Evolutionary conservation across 2,888 invertebrate species (phyloP), one percentile per base, ranked within the genome.

Genomic region (Aphrophora alni): DNA sequence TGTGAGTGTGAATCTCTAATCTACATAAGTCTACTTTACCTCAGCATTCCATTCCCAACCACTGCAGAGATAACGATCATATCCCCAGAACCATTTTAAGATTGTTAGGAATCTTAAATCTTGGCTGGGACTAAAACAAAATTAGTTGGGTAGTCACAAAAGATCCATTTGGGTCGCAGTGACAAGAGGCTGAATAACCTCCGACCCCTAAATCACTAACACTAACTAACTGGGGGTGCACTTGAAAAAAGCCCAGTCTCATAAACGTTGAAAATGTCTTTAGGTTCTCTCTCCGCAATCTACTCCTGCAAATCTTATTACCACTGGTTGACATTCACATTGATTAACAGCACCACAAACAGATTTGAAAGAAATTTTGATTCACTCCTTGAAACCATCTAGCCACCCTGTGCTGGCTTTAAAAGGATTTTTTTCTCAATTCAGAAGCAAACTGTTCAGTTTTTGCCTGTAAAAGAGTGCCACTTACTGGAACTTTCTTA

Each of bases 371-470:
- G 73, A 73, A 73, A 73, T 28, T 14, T 8, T 73, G 33, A 27
- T 73, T 28, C 33, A 24, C n/a, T 73, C 8, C 21, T 73, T 73
- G 17, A 73, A 73, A 73, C 33, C 72, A 72, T 73, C 27, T 2
- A 73, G n/a, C 73, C n/a, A 73, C n/a, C 73, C 28, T 27, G 28
- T 73, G 33, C 33, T 26, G 24, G 28, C 73, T 33, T n/a, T n/a
- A n/a, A 3, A 17, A 24, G 21, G 27, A 73, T 38, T 26, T 28
- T 73, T 4, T 33, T n/a, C 73, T 28, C 28, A 73, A 73, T 73
- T 73, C 28, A 33, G 28, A 28, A 3, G 73, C 73, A 73, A 73
- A 73, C 73, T 73, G 33, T 73, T 73, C 73, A 73, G 73, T 28
- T n/a, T 70, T 70, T 2, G 12, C 27, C 17, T 14, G 8, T 70